Evolutionary conservation across 1,140 invertebrate species (phyloP).

Genomic region (Pantala flavescens): DNA sequence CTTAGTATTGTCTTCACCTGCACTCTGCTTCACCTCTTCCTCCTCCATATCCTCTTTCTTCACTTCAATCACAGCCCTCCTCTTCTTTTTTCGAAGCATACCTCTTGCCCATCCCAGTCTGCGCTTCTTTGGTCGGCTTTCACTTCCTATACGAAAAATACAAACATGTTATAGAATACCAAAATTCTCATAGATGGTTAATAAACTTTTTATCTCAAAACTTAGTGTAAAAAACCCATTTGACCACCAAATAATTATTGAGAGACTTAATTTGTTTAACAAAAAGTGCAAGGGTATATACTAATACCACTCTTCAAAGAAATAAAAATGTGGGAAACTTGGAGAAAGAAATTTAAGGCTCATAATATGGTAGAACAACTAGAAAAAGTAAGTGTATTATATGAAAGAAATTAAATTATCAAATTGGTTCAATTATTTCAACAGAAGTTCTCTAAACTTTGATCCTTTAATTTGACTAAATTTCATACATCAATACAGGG

Average conservation of each 20-base stretch:
- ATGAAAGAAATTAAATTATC: no score
- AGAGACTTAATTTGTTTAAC: neutral
- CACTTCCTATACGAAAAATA: neutral
- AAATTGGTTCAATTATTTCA: no score
- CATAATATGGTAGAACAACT: no score
- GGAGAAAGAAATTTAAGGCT: no score
- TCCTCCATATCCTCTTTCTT: neutral
- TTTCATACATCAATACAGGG: no score
- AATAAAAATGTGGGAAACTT: neutral
- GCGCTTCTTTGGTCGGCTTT: neutral
- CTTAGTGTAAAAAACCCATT: neutral
- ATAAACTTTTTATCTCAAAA: neutral
- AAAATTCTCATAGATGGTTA: neutral
- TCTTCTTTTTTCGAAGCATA: neutral
- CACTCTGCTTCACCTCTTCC: neutral
- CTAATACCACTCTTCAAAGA: neutral
- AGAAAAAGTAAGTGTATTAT: no score
- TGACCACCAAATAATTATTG: neutral
- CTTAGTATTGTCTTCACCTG: neutral
- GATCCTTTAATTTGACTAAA: no score
- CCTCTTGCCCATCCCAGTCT: neutral
- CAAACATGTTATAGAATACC: neutral
- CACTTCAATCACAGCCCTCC: neutral
- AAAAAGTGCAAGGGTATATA: neutral
- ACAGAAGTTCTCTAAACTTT: no score